phyloP scores from a whole-genome alignment of 2,797 vertebrate genomes.

The Parauchenoglanis ngamensis region DNA sequence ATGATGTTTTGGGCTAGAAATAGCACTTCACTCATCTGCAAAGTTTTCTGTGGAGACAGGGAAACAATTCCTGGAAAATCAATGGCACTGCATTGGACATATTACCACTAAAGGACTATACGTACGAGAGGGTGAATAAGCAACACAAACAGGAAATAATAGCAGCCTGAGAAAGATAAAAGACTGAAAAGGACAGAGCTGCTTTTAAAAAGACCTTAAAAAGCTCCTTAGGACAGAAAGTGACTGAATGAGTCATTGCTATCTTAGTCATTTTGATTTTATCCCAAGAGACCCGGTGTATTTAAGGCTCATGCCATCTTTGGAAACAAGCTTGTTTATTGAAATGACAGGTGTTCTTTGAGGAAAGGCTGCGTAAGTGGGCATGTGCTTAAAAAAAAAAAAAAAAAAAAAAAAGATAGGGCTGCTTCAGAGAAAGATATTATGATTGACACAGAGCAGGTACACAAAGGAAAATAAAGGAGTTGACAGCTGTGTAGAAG shows the following conservation, averaged over 20 bases:
- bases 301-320: slow-evolving; percentile 27
- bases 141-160: slow-evolving; percentile 54
- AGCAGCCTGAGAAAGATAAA: slow-evolving; percentile 36
- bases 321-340: slow-evolving; percentile 16
- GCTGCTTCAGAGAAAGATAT: slow-evolving; percentile 6
- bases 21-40: slow-evolving; percentile 46
- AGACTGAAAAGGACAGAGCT: slow-evolving; percentile 12
- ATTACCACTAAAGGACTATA: slow-evolving; percentile 22
- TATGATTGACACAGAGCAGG: slow-evolving; percentile 19
- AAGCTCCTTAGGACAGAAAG: slow-evolving; percentile 12
- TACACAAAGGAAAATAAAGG: slow-evolving; percentile 31
- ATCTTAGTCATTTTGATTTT: slow-evolving; percentile 31
- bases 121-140: slow-evolving; percentile 35
- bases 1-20: slow-evolving; percentile 36
- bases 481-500: slow-evolving; percentile 16
- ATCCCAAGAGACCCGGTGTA: slow-evolving; percentile 10
- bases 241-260: slow-evolving; percentile 28
- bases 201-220: slow-evolving; percentile 9
- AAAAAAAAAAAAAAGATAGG: background rate
- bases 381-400: slow-evolving; percentile 17
- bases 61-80: slow-evolving; percentile 59
- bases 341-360: slow-evolving; percentile 37
- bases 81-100: slow-evolving; percentile 25
- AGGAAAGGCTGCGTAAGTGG: slow-evolving; percentile 18
- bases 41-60: slow-evolving; percentile 31